phyloP scores from a whole-genome alignment of 2,888 invertebrate species.

The Sipha maydis region DNA sequence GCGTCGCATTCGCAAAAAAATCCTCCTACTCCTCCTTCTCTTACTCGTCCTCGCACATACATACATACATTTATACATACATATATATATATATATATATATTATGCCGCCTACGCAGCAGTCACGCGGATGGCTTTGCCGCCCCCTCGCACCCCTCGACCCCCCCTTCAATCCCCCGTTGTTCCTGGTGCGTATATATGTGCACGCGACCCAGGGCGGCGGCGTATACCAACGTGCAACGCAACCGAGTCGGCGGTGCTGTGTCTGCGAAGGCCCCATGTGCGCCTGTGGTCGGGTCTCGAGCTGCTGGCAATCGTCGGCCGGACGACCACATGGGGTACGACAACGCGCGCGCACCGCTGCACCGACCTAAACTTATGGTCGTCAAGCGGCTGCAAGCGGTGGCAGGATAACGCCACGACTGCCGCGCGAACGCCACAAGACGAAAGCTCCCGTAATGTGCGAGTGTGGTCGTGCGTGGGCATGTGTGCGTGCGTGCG shows the following conservation, averaged over 20 bases:
- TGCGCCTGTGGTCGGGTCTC: slow-evolving; percentile 45
- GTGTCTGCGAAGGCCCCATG: slow-evolving; percentile 17
- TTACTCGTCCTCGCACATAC: not conserved
- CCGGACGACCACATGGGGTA: slow-evolving; percentile 57
- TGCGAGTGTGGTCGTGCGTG: not conserved
- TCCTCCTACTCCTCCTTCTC: not conserved
- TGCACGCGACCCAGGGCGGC: not conserved
- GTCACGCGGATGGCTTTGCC: slow-evolving; percentile 44
- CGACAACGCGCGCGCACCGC: not conserved
- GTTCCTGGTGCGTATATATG: not conserved
- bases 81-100: not conserved
- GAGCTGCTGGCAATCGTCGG: slow-evolving; percentile 44
- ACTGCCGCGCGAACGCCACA: not conserved
- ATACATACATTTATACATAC: not conserved
- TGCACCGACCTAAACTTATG: not conserved
- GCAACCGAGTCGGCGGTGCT: not conserved
- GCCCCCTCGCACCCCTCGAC: not conserved
- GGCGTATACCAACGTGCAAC: not conserved
- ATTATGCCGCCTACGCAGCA: not conserved
- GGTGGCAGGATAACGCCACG: not conserved
- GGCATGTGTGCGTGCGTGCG: not conserved
- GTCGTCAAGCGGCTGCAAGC: slow-evolving; percentile 4
- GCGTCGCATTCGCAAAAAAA: slow-evolving; percentile 33
- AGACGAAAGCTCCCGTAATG: not conserved
- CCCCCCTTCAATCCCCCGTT: not conserved